phyloP scores from a whole-genome alignment of 1,140 invertebrate species.

The Drosophila leontia region DNA sequence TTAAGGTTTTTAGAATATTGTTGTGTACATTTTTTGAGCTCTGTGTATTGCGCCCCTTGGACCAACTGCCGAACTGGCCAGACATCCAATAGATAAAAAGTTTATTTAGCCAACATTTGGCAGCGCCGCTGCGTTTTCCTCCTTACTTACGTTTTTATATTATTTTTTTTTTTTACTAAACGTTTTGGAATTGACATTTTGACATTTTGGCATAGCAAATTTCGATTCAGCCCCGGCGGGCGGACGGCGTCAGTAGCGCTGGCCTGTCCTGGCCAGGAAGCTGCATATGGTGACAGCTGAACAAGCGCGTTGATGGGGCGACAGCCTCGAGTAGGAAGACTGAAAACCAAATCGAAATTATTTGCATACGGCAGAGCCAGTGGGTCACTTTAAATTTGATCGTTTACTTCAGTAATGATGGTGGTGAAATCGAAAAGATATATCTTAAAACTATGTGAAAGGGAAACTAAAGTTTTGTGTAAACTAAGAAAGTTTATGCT shows the following conservation, averaged over 20 bases:
- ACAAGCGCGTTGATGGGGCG: slow-evolving; percentile 60
- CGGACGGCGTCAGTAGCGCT: slow-evolving; percentile 29
- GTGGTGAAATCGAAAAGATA: slow-evolving; percentile 8
- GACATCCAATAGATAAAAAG: slow-evolving; percentile 58
- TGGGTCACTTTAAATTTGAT: slow-evolving; percentile 32
- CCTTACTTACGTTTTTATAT: slow-evolving; percentile 13
- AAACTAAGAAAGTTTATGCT: background rate
- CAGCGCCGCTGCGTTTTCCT: slow-evolving; percentile 28
- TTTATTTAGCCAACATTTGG: slow-evolving; percentile 66
- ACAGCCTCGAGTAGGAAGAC: slow-evolving; percentile 31
- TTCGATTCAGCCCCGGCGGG: slow-evolving; percentile 35
- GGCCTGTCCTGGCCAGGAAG: slow-evolving; percentile 53
- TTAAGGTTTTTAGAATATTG: background rate
- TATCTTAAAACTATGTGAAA: background rate
- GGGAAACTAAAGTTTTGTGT: background rate
- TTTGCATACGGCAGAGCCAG: slow-evolving; percentile 42
- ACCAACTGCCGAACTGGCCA: slow-evolving; percentile 22
- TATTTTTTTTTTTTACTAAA: slow-evolving; percentile 62
- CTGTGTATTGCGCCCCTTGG: background rate
- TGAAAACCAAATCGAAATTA: slow-evolving; percentile 14
- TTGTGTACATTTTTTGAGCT: accelerated
- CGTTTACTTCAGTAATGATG: slow-evolving; percentile 7
- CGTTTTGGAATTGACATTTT: slow-evolving; percentile 81
- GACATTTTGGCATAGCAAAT: slow-evolving; percentile 70
- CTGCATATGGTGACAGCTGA: slow-evolving; percentile 69